Evolutionary conservation across 2,797 vertebrate species (phyloP).

Genomic region (Onychomys torridus): DNA sequence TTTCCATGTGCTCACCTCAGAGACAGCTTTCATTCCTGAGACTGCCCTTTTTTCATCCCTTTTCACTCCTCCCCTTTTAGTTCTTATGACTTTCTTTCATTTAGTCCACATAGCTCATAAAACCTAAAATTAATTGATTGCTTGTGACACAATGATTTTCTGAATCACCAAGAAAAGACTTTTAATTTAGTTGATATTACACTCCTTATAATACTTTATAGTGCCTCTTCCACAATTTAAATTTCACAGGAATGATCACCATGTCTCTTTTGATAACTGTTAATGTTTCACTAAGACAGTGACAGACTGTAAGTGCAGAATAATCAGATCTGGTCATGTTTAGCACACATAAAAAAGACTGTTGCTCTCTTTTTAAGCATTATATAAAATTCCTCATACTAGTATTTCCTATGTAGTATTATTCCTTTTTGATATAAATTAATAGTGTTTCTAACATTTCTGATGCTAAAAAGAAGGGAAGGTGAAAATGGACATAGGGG

Average conservation of each 20-base stretch:
- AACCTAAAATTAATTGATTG: background rate
- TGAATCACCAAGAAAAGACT: background rate
- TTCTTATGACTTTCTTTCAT: slow-evolving; percentile 21
- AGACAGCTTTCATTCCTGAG: background rate
- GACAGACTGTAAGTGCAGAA: background rate
- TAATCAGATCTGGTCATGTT: slow-evolving; percentile 1
- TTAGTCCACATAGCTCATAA: background rate
- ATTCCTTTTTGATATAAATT: background rate
- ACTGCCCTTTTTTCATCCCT: background rate
- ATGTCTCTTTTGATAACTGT: background rate
- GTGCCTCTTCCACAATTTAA: background rate
- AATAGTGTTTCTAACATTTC: background rate
- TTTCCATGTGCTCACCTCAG: background rate
- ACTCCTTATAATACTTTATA: background rate
- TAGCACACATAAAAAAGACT: background rate
- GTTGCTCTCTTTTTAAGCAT: background rate
- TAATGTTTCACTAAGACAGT: background rate
- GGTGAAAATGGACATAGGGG: background rate
- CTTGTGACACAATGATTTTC: background rate
- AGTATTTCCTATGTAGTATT: background rate
- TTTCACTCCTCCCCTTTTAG: background rate
- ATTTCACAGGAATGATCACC: background rate
- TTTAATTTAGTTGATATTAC: background rate
- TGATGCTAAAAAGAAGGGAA: slow-evolving; percentile 1
- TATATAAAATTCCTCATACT: background rate